Evolutionary conservation across 2,113 vertebrate species (phyloP).

Genomic region (Bubo bubo): DNA sequence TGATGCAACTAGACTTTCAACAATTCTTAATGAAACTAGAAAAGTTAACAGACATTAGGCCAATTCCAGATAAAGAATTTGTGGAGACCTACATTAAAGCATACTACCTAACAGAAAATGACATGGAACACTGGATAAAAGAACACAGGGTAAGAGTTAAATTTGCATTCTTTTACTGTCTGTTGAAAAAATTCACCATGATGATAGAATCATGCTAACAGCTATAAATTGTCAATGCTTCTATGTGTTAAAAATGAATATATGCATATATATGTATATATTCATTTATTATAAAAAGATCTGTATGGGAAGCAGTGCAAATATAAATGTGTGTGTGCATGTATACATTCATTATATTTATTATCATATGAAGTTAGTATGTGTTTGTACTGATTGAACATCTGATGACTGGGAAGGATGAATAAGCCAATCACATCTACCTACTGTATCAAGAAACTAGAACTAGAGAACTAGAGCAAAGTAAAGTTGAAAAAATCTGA

Average conservation of each 20-base stretch:
- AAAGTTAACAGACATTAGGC: constrained; percentile 95
- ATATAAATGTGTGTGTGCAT: background rate
- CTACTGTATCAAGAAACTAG: background rate
- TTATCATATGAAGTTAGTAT: background rate
- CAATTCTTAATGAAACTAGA: constrained; percentile 99
- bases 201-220: background rate
- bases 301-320: background rate
- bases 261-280: background rate
- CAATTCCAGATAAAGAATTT: constrained; percentile 98
- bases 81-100: constrained; percentile 99
- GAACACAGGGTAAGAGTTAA: constrained; percentile 89
- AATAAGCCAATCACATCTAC: background rate
- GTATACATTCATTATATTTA: background rate
- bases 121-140: constrained; percentile 98
- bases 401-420: background rate
- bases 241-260: background rate
- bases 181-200: background rate
- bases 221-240: background rate
- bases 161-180: background rate
- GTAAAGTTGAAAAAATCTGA: background rate
- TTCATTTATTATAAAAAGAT: background rate
- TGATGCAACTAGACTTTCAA: constrained; percentile 99
- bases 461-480: background rate
- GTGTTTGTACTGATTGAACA: background rate
- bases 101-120: constrained; percentile 97